phyloP scores from a whole-genome alignment of 2,113 vertebrate genomes.

The Drymodes brunneopygia region DNA sequence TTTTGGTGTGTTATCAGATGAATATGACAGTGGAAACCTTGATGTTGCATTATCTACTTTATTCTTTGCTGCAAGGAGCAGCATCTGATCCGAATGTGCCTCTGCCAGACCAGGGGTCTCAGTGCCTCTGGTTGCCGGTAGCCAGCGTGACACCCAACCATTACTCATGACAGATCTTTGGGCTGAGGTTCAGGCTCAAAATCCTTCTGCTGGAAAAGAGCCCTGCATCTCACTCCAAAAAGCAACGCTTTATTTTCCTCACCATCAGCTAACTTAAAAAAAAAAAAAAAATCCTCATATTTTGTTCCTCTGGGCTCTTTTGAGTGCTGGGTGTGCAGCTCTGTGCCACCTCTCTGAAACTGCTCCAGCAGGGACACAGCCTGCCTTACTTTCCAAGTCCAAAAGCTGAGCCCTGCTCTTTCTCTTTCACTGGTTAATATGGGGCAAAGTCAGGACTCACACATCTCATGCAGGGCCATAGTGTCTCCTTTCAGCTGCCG shows the following conservation, averaged over 20 bases:
- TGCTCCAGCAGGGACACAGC: not conserved
- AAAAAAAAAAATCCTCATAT: not conserved
- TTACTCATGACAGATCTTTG: not conserved
- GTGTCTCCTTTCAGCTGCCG: not conserved
- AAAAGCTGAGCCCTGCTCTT: not conserved
- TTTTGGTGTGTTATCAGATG: not conserved
- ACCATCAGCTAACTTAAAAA: not conserved
- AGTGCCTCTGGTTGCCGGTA: not conserved
- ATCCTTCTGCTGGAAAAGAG: not conserved
- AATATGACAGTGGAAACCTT: not conserved
- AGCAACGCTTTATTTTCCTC: not conserved
- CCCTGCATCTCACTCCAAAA: not conserved
- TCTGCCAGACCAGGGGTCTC: not conserved
- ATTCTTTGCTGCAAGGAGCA: not conserved
- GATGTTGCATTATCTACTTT: not conserved
- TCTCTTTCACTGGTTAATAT: not conserved
- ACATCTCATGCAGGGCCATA: not conserved
- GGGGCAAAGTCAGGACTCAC: not conserved
- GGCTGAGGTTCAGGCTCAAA: not conserved
- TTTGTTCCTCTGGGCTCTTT: not conserved
- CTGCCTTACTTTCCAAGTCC: not conserved
- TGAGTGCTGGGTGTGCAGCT: not conserved
- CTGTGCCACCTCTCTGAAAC: not conserved
- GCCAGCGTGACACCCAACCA: not conserved
- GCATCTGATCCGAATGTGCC: not conserved